Evolutionary conservation across 2,113 vertebrate species (phyloP), one percentile per base, ranked within the genome.

Genomic region (Sander vitreus): DNA sequence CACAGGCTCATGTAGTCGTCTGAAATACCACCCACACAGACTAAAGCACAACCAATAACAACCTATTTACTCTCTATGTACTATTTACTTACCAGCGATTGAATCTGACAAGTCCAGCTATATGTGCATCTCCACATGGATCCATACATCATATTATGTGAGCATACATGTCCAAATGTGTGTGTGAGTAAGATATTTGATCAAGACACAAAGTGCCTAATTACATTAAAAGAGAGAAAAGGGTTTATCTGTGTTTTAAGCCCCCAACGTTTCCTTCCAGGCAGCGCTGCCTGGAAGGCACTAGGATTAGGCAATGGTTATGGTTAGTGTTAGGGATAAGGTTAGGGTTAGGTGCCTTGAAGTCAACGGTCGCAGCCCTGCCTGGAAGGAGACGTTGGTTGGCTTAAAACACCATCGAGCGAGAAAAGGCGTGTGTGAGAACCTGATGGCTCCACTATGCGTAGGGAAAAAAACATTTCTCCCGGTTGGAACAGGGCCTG

Each of bases 391-490:
- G 27, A 27, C 27, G 27, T 27, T 27, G 27, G 27, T 1, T 1
- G 27, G 27, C 27, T 27, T 27, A 27, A 27, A 27, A 27, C 27
- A 27, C 27, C 27, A 27, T 27, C 27, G 48, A 65, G 39, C 70
- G 69, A 70, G 13, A 71, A 70, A 86, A 76, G 7, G 30, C 33
- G 48, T 4, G 11, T 55, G 57, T 39, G 83, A 87, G 88, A 89
- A 86, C 48, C 84, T 82, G 68, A 89, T 85, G 84, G 77, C 73
- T 76, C 63, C 62, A 53, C 79, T 74, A 6, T 54, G 78, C 2
- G 4, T 39, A 8, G 63, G 81, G 58, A 74, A 76, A 66, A 86
- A 87, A 83, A 87, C 71, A 72, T 77, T 68, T 79, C 73, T 87
- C 73, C 69, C 69, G 54, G 79, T 57, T 84, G 73, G 82, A 88